phyloP scores from a whole-genome alignment of 2,888 invertebrate species.

The Lapara coniferarum region DNA sequence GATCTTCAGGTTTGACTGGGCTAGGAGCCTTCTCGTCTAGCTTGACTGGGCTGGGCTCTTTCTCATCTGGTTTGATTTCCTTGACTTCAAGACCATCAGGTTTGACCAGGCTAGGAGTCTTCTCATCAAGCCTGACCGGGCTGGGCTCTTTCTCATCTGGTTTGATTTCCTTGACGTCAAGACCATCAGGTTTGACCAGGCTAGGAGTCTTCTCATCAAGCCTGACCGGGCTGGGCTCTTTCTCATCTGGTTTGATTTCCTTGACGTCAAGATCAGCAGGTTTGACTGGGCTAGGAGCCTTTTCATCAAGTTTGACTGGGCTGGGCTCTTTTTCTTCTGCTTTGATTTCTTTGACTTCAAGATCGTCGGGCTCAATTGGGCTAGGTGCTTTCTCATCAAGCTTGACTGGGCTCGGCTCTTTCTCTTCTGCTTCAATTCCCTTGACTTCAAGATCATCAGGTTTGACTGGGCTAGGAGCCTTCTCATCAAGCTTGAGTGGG shows the following conservation, averaged over 20 bases:
- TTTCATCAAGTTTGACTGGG: slow-evolving; percentile 26
- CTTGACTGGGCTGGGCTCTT: slow-evolving; percentile 24
- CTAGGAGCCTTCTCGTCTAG: slow-evolving; percentile 26
- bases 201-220: slow-evolving; percentile 25
- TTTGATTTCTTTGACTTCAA: neutral
- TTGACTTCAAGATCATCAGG: neutral
- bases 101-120: slow-evolving; percentile 24
- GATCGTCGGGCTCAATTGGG: neutral
- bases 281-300: slow-evolving; percentile 21
- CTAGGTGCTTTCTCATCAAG: neutral
- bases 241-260: slow-evolving; percentile 1
- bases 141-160: slow-evolving; percentile 25
- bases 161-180: too few species aligned
- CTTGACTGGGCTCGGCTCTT: slow-evolving; percentile 23
- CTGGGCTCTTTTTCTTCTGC: slow-evolving; percentile 23
- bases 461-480: slow-evolving; percentile 8
- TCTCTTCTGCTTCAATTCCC: slow-evolving; percentile 9
- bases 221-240: slow-evolving; percentile 14
- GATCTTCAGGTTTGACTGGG: slow-evolving; percentile 10
- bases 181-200: neutral
- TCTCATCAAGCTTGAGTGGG: slow-evolving; percentile 27
- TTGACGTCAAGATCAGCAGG: neutral
- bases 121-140: slow-evolving; percentile 30
- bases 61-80: slow-evolving; percentile 19
- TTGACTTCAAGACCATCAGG: neutral